Evolutionary conservation across 1,140 invertebrate genomes (phyloP).

Genomic region (Probaryconus sp.): DNA sequence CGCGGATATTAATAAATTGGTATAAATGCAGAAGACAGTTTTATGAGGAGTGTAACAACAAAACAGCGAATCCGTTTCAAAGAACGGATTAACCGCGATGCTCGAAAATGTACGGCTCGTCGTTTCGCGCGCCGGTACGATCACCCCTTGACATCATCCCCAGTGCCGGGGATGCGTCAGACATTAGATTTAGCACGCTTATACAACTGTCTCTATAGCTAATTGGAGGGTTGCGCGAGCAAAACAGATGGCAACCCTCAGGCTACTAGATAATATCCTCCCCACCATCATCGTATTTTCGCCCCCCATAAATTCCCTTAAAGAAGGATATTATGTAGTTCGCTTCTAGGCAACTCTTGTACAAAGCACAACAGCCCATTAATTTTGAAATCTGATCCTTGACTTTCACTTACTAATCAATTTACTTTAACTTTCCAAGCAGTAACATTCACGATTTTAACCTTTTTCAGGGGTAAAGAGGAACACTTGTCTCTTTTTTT

Average conservation of each 20-base stretch:
- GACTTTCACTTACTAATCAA: conserved; percentile 31
- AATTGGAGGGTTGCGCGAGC: conserved; percentile 70
- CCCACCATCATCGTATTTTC: conserved; percentile 39
- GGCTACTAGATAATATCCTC: conserved; percentile 73
- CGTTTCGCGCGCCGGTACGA: conserved; percentile 13
- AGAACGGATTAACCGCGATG: conserved; percentile 43
- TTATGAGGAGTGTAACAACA: conserved; percentile 23
- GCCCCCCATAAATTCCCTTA: conserved; percentile 41
- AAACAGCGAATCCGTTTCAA: conserved; percentile 31
- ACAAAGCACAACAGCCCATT: conserved; percentile 1
- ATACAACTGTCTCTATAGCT: conserved; percentile 73
- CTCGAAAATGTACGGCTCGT: conserved; percentile 21
- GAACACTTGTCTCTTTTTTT: too few relatives aligned
- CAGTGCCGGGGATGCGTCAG: conserved; percentile 59
- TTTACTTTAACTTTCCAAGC: not conserved
- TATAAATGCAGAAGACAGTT: conserved; percentile 13
- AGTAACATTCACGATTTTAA: too few relatives aligned
- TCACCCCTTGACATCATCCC: conserved; percentile 47
- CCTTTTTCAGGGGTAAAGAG: too few relatives aligned
- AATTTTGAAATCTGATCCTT: conserved; percentile 1
- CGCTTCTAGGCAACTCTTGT: too few relatives aligned
- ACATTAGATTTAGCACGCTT: conserved; percentile 73
- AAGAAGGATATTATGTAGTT: conserved; percentile 26
- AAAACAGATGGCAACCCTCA: conserved; percentile 75
- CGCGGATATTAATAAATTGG: conserved; percentile 18